Conservation (phyloP, 1,140 invertebrate species). For the Gyrodactylus salaris region DNA sequence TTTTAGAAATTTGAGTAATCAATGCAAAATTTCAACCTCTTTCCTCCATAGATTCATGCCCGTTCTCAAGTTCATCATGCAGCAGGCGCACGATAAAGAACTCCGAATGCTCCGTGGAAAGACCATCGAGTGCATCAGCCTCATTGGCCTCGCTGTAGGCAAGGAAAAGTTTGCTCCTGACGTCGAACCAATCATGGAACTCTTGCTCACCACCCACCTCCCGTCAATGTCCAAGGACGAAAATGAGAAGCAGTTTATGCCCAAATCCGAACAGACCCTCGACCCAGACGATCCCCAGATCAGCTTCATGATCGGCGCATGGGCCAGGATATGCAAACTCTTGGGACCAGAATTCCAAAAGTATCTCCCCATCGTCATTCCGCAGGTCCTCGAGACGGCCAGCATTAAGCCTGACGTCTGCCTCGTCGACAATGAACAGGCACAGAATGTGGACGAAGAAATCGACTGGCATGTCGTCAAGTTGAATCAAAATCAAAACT, state of each 20-base stretch:
- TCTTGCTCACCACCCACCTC: slow-evolving; percentile 57
- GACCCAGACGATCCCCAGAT: slow-evolving; percentile 13
- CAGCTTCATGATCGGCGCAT: slow-evolving; percentile 84
- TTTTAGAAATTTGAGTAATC: not conserved
- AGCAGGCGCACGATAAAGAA: slow-evolving; percentile 53
- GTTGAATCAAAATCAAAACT: slow-evolving; percentile 44
- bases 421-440: slow-evolving; percentile 18
- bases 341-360: slow-evolving; percentile 68
- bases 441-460: slow-evolving; percentile 40
- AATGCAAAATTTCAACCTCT: not conserved
- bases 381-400: slow-evolving; percentile 65
- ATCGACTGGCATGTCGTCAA: slow-evolving; percentile 90
- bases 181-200: slow-evolving; percentile 75
- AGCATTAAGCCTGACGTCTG: slow-evolving; percentile 68
- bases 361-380: slow-evolving; percentile 85
- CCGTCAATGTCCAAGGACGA: not conserved
- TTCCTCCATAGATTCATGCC: slow-evolving; percentile 43
- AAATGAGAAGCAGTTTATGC: not conserved
- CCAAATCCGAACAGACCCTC: not conserved
- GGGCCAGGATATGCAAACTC: slow-evolving; percentile 92
- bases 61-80: slow-evolving; percentile 77
- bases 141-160: slow-evolving; percentile 86
- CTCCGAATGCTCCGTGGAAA: slow-evolving; percentile 58
- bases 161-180: slow-evolving; percentile 66
- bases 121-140: slow-evolving; percentile 84